phyloP scores from a whole-genome alignment of 2,113 vertebrate genomes.

The Oostethus manadensis region DNA sequence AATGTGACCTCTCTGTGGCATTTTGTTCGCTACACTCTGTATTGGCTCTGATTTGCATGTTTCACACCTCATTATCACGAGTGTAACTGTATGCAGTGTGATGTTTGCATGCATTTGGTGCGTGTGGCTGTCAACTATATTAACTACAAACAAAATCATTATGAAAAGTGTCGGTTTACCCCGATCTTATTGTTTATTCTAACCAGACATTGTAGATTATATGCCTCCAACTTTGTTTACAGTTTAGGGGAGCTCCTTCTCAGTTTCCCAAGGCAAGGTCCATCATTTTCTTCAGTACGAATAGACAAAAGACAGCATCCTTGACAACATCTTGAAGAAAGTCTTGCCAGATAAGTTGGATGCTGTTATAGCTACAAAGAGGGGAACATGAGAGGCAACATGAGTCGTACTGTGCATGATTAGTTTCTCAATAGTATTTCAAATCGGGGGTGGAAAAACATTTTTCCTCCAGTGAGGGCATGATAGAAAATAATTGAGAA shows the following conservation, averaged over 20 bases:
- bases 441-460: no score
- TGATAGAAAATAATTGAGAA: no score
- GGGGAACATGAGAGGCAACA: no score
- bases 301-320: neutral
- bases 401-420: no score
- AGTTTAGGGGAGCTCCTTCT: neutral
- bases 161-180: neutral
- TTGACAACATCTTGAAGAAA: no score
- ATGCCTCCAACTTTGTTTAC: neutral
- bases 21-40: constrained; percentile 15
- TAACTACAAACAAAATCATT: neutral
- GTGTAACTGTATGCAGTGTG: constrained; percentile 1
- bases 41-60: constrained; percentile 16
- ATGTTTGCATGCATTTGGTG: no score
- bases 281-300: neutral
- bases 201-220: neutral
- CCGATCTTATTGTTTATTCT: neutral
- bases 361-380: neutral
- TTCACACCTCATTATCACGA: constrained; percentile 8
- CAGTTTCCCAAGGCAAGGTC: neutral
- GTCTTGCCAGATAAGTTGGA: no score
- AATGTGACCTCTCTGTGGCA: constrained; percentile 44
- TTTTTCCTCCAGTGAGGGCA: no score
- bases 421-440: no score
- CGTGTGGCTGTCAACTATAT: no score